Percentiles rank a stretch among this genome's conserved stretches.
phyloP scores from a whole-genome alignment of 2,113 vertebrate genomes.

The Oceanites oceanicus region DNA sequence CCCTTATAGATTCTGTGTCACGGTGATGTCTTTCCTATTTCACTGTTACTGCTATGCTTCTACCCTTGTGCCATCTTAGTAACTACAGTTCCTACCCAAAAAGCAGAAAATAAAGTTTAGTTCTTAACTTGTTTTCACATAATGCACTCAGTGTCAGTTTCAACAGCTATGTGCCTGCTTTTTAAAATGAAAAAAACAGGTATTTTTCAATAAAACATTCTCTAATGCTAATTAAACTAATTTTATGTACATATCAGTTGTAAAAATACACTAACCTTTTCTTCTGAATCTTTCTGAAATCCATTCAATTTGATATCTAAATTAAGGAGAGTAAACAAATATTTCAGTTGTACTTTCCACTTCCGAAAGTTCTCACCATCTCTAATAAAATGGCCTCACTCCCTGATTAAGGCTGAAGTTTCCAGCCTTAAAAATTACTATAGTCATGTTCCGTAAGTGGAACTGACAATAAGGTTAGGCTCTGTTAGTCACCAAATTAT shows the following conservation, averaged over 20 bases:
- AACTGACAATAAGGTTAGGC: not conserved
- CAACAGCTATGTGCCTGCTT: not conserved
- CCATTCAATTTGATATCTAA: slow-evolving; percentile 30
- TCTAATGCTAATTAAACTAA: not conserved
- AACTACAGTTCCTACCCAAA: not conserved
- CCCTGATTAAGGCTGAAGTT: not conserved
- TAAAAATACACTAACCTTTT: slow-evolving; percentile 59
- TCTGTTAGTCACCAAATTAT: not conserved
- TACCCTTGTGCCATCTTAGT: not conserved
- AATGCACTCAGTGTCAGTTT: not conserved
- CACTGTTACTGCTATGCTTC: not conserved
- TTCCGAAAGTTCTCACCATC: not conserved
- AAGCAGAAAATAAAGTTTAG: not conserved
- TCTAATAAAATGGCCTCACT: not conserved
- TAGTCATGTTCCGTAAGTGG: not conserved
- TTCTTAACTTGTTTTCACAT: not conserved
- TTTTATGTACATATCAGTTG: not conserved
- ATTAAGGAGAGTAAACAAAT: slow-evolving; percentile 31
- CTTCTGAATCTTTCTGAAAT: slow-evolving; percentile 28
- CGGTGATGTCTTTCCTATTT: not conserved
- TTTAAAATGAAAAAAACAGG: not conserved
- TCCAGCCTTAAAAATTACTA: not conserved
- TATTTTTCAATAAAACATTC: not conserved
- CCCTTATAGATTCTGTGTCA: not conserved
- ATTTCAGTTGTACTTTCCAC: not conserved